A percentile compares a stretch with the other conserved stretches of the same genome.
phyloP scores from a whole-genome alignment of 2,888 invertebrate species.

The Acanthacorydalis orientalis region DNA sequence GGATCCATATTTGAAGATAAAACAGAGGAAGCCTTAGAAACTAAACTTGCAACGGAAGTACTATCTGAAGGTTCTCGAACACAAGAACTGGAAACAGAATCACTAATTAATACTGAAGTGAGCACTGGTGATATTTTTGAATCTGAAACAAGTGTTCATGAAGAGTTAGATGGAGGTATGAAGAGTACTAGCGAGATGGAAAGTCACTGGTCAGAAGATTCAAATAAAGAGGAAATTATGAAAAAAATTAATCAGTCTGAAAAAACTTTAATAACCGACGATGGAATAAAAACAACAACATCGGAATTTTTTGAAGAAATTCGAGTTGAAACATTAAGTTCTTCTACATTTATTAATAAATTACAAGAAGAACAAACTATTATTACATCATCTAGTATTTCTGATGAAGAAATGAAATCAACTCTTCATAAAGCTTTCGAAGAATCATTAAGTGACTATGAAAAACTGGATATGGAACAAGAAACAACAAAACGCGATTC shows the following conservation, averaged over 20 bases:
- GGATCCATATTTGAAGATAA: slow-evolving; percentile 2
- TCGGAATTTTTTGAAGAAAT: not conserved
- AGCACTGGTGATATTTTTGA: slow-evolving; percentile 10
- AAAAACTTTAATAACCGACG: not conserved
- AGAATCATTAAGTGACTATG: slow-evolving; percentile 11
- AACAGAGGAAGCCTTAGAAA: not conserved
- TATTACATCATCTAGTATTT: not conserved
- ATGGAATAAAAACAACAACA: not conserved
- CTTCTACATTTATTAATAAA: not conserved
- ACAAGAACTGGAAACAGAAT: not conserved
- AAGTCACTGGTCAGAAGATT: slow-evolving; percentile 4
- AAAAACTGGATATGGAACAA: slow-evolving; percentile 12
- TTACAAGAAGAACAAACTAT: not conserved
- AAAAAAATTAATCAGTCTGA: slow-evolving; percentile 4
- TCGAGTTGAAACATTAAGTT: not conserved
- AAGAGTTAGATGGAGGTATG: slow-evolving; percentile 5
- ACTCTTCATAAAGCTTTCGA: slow-evolving; percentile 11
- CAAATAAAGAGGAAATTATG: slow-evolving; percentile 5
- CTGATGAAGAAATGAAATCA: slow-evolving; percentile 13
- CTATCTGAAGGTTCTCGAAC: not conserved
- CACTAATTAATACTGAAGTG: slow-evolving; percentile 5
- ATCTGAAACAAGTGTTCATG: slow-evolving; percentile 8
- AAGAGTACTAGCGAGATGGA: slow-evolving; percentile 4
- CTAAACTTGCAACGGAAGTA: not conserved
- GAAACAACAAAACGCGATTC: slow-evolving; percentile 15